Evolutionary conservation across 2,797 vertebrate species (phyloP).

Genomic region (Balearica regulorum): DNA sequence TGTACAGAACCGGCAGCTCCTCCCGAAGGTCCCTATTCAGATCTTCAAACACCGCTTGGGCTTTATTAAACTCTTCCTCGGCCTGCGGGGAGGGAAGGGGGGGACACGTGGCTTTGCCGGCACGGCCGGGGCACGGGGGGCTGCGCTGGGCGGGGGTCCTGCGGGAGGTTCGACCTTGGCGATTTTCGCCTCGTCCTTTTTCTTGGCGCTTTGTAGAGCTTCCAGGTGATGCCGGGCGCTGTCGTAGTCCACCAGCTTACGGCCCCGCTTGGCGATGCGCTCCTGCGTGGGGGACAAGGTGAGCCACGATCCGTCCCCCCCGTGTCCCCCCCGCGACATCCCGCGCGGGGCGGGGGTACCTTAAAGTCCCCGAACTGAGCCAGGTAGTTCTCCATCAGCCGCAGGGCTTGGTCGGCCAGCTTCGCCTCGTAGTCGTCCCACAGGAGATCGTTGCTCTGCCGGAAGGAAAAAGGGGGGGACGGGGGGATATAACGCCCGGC

Average conservation of each 20-base stretch:
- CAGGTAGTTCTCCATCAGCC: slow-evolving; percentile 90
- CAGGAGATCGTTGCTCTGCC: slow-evolving; percentile 89
- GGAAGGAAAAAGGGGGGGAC: too few species aligned
- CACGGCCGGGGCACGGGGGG: rapidly evolving
- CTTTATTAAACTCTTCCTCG: slow-evolving; percentile 84
- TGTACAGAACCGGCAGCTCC: slow-evolving; percentile 85
- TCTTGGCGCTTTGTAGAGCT: slow-evolving; percentile 76
- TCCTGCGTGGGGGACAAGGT: slow-evolving; percentile 47
- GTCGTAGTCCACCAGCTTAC: slow-evolving; percentile 81
- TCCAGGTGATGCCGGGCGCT: slow-evolving; percentile 80
- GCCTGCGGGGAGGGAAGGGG: slow-evolving; percentile 70
- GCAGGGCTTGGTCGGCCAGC: slow-evolving; percentile 85
- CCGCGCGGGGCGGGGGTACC: slow-evolving; percentile 58
- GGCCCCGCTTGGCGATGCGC: slow-evolving; percentile 76
- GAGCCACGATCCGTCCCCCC: background rate
- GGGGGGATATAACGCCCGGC: rapidly evolving
- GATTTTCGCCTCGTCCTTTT: slow-evolving; percentile 78
- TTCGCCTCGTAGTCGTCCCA: slow-evolving; percentile 97
- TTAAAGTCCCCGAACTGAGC: slow-evolving; percentile 89
- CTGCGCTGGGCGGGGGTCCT: rapidly evolving
- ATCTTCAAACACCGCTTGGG: slow-evolving; percentile 86
- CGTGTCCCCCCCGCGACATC: background rate
- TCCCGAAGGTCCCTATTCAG: slow-evolving; percentile 88
- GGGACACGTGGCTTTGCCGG: background rate
- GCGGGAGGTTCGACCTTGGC: slow-evolving; percentile 57